Conservation (phyloP, 2,888 invertebrate genomes). For the Pemphredon lugubris region DNA sequence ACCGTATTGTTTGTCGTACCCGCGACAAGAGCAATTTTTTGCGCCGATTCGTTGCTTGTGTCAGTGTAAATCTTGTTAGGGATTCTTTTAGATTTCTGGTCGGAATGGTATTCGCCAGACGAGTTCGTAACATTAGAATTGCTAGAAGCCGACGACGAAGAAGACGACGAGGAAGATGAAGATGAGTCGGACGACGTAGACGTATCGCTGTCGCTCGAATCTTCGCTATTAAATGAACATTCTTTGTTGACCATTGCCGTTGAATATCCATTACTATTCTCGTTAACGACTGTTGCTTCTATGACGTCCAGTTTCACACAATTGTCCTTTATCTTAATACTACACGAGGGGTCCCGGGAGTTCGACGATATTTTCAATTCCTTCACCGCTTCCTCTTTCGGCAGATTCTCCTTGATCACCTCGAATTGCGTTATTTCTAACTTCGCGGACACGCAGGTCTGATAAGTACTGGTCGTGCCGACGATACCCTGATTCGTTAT, state of each 20-base stretch:
- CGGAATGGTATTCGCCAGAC: conserved; percentile 34
- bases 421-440: conserved; percentile 76
- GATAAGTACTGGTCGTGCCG: conserved; percentile 8
- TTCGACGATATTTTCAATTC: conserved; percentile 70
- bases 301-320: background rate
- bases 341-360: conserved; percentile 49
- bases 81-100: conserved; percentile 40
- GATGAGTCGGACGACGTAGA: conserved; percentile 63
- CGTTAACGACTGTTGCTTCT: background rate
- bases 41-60: conserved; percentile 52
- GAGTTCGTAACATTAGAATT: conserved; percentile 51
- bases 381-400: conserved; percentile 72
- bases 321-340: conserved; percentile 4
- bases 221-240: conserved; percentile 55
- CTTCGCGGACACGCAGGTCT: conserved; percentile 40
- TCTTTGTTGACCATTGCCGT: conserved; percentile 5
- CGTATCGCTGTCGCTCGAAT: conserved; percentile 64
- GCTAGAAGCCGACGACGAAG: conserved; percentile 57
- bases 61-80: conserved; percentile 52
- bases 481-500: background rate
- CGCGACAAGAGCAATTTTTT: conserved; percentile 14
- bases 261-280: background rate
- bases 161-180: conserved; percentile 65
- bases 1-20: background rate
- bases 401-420: conserved; percentile 76